Evolutionary conservation across 2,113 vertebrate genomes (phyloP), one percentile per base, ranked within the genome.

Genomic region (Pipa parva): DNA sequence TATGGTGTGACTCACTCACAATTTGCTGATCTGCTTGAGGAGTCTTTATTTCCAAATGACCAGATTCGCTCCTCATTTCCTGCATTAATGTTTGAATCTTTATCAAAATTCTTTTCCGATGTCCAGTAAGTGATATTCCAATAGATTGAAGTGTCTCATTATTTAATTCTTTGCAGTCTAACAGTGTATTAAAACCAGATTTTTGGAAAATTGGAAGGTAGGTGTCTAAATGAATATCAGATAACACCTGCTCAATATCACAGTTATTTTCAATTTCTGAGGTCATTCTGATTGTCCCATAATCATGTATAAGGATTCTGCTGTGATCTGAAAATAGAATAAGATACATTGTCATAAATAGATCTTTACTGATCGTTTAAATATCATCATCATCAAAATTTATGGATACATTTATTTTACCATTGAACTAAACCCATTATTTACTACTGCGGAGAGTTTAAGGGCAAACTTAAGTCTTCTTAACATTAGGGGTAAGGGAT

Each of bases 21-120:
- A 2, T 26, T n/a, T 37, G n/a, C 6, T 15, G 20, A 42, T 22
- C 22, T n/a, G 13, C 48, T 48, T 72, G 78, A 12, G 49, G 27
- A 74, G 82, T 83, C 1, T 70, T 22, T 54, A 77, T 68, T 72
- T 84, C 77, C 67, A 0, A 0, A n/a, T 75, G 72, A n/a, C 76
- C 12, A 50, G 54, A 39, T 29, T 61, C 63, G 27, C 69, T 78
- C 33, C 74, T 75, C 72, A 76, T 74, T 73, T 77, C 80, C 12
- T 39, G 67, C 65, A 83, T 55, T 71, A 70, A 6, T 1, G 78
- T 76, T 27, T 93, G 88, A 74, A 98, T 74, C 63, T 93, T 91
- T 26, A 89, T 87, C 21, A 98, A 89, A 64, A 99, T 93, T 63
- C 95, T 89, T 28, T 91, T 84, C 1, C 95, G 89, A 71, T 99